These are phyloP conservation scores for Pedicia rivosa DNA, from an alignment of 2,888 invertebrate species.

Conservation along the genomic window DNA sequence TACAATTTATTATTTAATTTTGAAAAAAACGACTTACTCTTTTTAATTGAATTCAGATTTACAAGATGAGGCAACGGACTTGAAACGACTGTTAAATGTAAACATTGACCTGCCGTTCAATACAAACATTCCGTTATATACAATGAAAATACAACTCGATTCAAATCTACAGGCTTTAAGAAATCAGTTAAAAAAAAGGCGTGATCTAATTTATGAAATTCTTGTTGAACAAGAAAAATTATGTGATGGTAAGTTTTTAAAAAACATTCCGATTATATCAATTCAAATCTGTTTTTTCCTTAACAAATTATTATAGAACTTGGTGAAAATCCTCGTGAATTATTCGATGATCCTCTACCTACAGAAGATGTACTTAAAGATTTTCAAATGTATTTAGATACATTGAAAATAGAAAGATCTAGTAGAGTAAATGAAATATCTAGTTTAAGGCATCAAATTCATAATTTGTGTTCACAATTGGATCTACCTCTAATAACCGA, in stretches of 20 bases:
- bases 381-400: conserved; percentile 40
- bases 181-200: conserved; percentile 35
- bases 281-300: no score
- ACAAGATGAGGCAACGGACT: conserved; percentile 19
- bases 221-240: conserved; percentile 32
- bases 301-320: no score
- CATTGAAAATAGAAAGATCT: conserved; percentile 41
- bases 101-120: conserved; percentile 16
- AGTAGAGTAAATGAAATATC: conserved; percentile 31
- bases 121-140: conserved; percentile 25
- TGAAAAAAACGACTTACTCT: neutral
- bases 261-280: no score
- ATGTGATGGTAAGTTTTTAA: conserved; percentile 15
- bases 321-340: conserved; percentile 19
- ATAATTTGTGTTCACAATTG: conserved; percentile 25
- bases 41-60: conserved; percentile 13
- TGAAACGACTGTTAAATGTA: conserved; percentile 21
- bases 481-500: conserved; percentile 20
- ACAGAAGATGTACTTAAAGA: conserved; percentile 41
- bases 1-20: no score
- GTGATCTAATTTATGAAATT: conserved; percentile 28
- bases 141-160: conserved; percentile 40
- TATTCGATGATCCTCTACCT: conserved; percentile 35
- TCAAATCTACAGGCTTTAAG: conserved; percentile 40
- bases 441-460: conserved; percentile 26